Conservation (phyloP, 2,888 invertebrate species). For the Deroplatys truncata region DNA sequence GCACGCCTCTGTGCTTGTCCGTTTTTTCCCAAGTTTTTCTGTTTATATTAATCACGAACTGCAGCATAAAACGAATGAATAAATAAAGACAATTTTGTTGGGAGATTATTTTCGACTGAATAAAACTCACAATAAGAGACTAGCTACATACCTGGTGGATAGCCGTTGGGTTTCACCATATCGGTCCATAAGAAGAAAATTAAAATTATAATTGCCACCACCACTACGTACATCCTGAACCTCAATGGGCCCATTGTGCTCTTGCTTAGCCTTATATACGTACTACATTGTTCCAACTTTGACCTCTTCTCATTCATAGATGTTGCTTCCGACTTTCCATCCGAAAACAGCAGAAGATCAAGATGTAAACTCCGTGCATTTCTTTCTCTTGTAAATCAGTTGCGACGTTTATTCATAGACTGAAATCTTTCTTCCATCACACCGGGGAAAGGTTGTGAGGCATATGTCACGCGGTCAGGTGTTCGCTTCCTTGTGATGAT, state of each 20-base stretch:
- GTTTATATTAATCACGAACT: no score
- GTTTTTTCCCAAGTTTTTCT: no score
- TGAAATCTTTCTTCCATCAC: not conserved
- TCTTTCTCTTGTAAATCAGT: not conserved
- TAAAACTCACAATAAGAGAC: no score
- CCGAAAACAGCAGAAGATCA: not conserved
- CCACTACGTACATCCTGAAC: constrained; percentile 8
- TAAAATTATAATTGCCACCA: not conserved
- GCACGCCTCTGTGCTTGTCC: no score
- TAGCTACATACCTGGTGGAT: constrained; percentile 49
- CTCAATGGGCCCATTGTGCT: not conserved
- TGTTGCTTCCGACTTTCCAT: not conserved
- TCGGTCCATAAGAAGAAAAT: constrained; percentile 26
- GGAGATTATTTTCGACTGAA: no score
- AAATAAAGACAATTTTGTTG: no score
- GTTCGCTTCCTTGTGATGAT: no score
- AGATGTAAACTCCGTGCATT: not conserved
- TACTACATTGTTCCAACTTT: not conserved
- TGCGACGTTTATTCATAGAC: not conserved
- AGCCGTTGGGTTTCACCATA: constrained; percentile 47
- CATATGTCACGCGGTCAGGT: no score
- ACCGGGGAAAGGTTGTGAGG: not conserved
- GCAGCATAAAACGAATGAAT: no score
- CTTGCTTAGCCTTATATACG: not conserved
- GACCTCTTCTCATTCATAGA: not conserved